A percentile compares a stretch with the other conserved stretches of the same genome.
Conservation (phyloP, 1,140 invertebrate species). For the Bombus affinis region DNA sequence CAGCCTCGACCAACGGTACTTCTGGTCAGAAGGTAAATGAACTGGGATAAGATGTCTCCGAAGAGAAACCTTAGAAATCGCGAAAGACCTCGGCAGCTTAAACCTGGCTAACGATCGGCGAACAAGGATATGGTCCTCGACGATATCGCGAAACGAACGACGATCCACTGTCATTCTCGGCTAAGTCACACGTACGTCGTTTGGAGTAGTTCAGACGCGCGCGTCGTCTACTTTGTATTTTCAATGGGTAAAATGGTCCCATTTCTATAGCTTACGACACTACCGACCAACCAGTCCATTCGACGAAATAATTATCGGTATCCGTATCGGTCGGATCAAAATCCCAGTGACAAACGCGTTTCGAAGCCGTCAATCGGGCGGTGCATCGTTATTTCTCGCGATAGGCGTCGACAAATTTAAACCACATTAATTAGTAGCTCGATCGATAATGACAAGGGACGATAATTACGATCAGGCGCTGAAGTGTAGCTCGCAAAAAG, state of each 20-base stretch:
- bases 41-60: constrained; percentile 40
- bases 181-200: too few relatives aligned
- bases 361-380: neutral
- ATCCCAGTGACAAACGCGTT: neutral
- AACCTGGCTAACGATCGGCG: constrained; percentile 32
- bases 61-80: constrained; percentile 40
- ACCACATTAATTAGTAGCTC: constrained; percentile 38
- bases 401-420: constrained; percentile 37
- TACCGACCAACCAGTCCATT: too few relatives aligned
- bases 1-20: constrained; percentile 37
- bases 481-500: constrained; percentile 4
- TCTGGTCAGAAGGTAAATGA: constrained; percentile 48
- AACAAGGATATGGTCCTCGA: neutral
- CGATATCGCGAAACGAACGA: neutral
- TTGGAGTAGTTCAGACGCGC: too few relatives aligned
- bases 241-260: too few relatives aligned
- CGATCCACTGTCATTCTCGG: too few relatives aligned
- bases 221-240: too few relatives aligned
- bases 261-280: too few relatives aligned
- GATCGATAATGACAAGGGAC: constrained; percentile 46
- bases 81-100: constrained; percentile 5
- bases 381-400: constrained; percentile 25
- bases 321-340: neutral
- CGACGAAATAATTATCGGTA: neutral
- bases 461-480: constrained; percentile 40